phyloP scores from a whole-genome alignment of 2,888 invertebrate species.

The Cabera pusaria region DNA sequence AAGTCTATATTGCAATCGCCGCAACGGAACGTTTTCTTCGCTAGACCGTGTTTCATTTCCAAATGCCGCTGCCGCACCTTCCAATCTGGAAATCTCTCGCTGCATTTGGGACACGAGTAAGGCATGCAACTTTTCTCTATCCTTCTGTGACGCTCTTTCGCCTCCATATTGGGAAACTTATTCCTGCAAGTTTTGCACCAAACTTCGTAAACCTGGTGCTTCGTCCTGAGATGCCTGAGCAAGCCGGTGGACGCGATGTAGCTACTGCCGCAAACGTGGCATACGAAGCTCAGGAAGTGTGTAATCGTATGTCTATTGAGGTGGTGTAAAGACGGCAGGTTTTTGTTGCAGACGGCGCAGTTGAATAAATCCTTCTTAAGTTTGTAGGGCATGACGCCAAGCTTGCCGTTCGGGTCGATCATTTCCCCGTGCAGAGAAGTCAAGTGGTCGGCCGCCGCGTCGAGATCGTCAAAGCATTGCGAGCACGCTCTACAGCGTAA shows the following conservation, averaged over 20 bases:
- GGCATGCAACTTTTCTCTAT: conserved; percentile 69
- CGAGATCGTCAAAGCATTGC: conserved; percentile 42
- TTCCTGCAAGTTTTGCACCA: conserved; percentile 63
- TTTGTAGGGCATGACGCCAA: conserved; percentile 69
- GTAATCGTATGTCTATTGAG: conserved; percentile 69
- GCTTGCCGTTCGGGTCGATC: conserved; percentile 48
- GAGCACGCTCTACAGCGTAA: conserved; percentile 58
- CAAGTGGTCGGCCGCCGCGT: conserved; percentile 54
- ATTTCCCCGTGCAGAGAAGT: conserved; percentile 42
- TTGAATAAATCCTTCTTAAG: conserved; percentile 54
- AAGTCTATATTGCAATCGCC: conserved; percentile 63
- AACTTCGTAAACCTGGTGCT: conserved; percentile 66
- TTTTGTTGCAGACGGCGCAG: conserved; percentile 65
- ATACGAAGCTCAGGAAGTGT: conserved; percentile 68
- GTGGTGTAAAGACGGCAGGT: conserved; percentile 60
- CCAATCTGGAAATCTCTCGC: conserved; percentile 65
- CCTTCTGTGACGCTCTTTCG: conserved; percentile 63
- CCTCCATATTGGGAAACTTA: conserved; percentile 68
- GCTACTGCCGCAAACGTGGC: conserved; percentile 69
- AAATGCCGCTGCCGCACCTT: conserved; percentile 62
- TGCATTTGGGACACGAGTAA: conserved; percentile 65
- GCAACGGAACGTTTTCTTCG: conserved; percentile 54
- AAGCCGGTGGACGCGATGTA: conserved; percentile 67
- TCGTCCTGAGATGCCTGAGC: conserved; percentile 60
- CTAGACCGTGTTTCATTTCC: conserved; percentile 61